Base-by-base conservation (phyloP, 2,113 vertebrate genomes). In the Lampris incognitus region DNA sequence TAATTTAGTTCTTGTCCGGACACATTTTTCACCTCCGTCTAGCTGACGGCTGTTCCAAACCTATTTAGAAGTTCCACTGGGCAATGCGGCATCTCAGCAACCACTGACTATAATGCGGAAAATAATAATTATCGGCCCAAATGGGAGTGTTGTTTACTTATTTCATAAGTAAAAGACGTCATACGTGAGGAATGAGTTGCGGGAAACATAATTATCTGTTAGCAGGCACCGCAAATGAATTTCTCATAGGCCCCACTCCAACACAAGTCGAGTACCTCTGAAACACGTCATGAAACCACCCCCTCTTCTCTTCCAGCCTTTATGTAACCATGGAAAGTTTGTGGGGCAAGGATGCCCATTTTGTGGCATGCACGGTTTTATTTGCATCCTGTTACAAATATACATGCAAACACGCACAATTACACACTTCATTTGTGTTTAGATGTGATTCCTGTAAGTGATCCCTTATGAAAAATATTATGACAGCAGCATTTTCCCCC, bases 1-100 rank as follows among this genome's bases (percentile, higher is more conserved):
- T 91, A 69, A 92, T 92, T 93, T 90, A 91, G 86, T 85, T 92
- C 85, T 85, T 85, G 90, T 91, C 90, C 85, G 85, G 88, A 91
- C 87, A 80, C 86, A 91, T 92, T 90, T 89, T 81, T 91, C 84
- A 85, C 82, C 72, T 78, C 72, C 62, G 1, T 68, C 83, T 77
- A 4, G 79, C 85, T 84, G 81, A 79, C 60, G 70, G 85, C 82
- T 87, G 78, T 66, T 89, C 69, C 77, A 72, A 88, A 89, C 86
- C 83, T 82, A 89, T 89, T 91, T 90, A 81, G 78, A 85, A 66
- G 90, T 84, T 89, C 84, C 86, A 72, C 66, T 56, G 81, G 89
- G 85, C 81, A 67, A 49, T 37, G 67, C 36, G 2, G 48, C 76
- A 52, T 76, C 64, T 78, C 72, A 55, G 76, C 75, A 40, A 41